Evolutionary conservation across 1,140 invertebrate genomes (phyloP), one percentile per base, ranked within the genome.

Genomic region (Tachypleus tridentatus): DNA sequence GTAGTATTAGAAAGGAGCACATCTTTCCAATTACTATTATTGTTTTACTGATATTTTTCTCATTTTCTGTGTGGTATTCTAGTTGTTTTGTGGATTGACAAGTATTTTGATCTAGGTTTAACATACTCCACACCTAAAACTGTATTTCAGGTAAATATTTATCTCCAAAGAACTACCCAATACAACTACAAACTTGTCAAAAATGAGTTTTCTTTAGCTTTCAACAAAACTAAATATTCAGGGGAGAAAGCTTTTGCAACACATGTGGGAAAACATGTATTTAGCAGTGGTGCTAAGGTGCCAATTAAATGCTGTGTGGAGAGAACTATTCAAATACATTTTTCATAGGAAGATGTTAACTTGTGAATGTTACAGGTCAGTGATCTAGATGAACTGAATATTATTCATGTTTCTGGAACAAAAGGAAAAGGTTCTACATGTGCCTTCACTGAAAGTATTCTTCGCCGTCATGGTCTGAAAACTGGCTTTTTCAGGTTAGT

Each of bases 371-470:
- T 68, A 29, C 48, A 71, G 65, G 52, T 61, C 3, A 57, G 66
- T 57, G 73, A 82, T 68, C 65, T 83, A 10, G 77, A 81, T 68
- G 66, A 69, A 29, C 73, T 98, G 8, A 86, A 88, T 61, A 80
- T 95, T 5, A 95, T 99, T 70, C 95, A 98, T 80, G 85, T 98
- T 2, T 82, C 90, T 70, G 97, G 97, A 5, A 98, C 95, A 0
- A 99, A 99, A 82, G 96, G 96, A 52, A 86, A 86, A 75, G 84
- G 85, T 29, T 96, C 93, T 10, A 98, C 95, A 0, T 96, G 94
- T 77, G 93, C 95, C 0, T 88, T 92, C 74, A 84, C 84, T 60
- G 97, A 99, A 74, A 85, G 87, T 0, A 92, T 99, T 69, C 79
- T 99, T 9, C 82, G 90, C 0, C 74, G 84, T 58, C 85, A 91